Evolutionary conservation across 2,888 invertebrate genomes (phyloP), one percentile per base, ranked within the genome.

Genomic region (Drosophila kuntzei): DNA sequence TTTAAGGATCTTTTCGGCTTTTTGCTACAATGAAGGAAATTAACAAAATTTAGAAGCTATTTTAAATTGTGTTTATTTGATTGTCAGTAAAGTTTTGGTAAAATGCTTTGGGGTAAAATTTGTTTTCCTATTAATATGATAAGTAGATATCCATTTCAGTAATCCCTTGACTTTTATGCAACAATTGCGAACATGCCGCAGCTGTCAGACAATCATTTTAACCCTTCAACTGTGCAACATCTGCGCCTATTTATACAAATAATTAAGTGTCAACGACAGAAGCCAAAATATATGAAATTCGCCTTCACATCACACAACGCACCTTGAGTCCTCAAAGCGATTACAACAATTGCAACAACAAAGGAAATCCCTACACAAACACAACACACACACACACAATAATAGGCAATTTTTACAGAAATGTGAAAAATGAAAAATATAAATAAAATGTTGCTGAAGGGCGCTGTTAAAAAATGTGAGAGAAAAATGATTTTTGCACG

Each of bases 401-500:
- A 79, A 76, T 79, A 70, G 85, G 83, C 85, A 82, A 80, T 85
- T 76, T 79, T 65, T 54, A 41, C 51, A n/a, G 43, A 53, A 75
- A 78, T 80, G 76, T 70, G 71, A 71, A 79, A 82, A 79, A 80
- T 83, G 71, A 79, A 74, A 82, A 76, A 61, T 76, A 75, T 83
- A 83, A 79, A 81, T 84, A 84, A 84, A 75, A 71, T 62, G 67
- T 54, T 53, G 43, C 43, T 73, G 80, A 66, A 76, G 79, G 69
- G 63, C 22, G 64, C 67, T 72, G 77, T 62, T 62, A 65, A 47
- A 66, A 84, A 78, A 72, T 74, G 73, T 76, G 71, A 74, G 71
- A 85, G 86, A 85, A 83, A 86, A 86, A 88, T 88, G 78, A 83
- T 83, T 87, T 85, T 79, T 83, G 85, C 89, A 88, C 84, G 87